Evolutionary conservation across 37 sponge, comb jelly and placozoan species (phyloP), one percentile per base, ranked within the genome.

Genomic region (Lycopodina hypogea): DNA sequence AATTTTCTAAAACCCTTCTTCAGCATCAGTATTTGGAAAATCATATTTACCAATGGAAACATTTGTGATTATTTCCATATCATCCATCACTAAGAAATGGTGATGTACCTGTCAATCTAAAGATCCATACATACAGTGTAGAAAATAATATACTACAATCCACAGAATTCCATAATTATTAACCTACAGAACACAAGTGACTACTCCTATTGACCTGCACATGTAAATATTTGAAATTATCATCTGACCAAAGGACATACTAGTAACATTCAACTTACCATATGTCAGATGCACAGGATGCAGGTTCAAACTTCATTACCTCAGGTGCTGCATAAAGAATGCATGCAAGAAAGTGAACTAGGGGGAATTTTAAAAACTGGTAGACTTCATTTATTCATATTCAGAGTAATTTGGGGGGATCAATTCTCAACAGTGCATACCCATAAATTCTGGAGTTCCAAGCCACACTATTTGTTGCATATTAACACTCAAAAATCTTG

Each of bases 361-460:
- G n/a, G 28, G 3, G 12, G 28, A 59, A 12, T 17, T 59, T 28
- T 6, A 59, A 53, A 53, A 17, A 17, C 55, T 53, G 17, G 12
- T 53, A 53, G 12, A 26, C 60, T 59, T 3, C 30, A 45, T 45
- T 45, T 32, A 0, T 2, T 19, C 17, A 53, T 26, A 59, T 8
- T 59, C 18, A 17, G 28, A 59, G 28, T 17, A 12, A 6, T 59
- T 28, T 6, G 28, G 3, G 12, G 28, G 12, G 28, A 28, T 59
- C 6, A 23, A 59, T 6, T 18, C 12, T 3, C 30, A 45, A 12
- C 9, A 19, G 0, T 2, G 29, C 67, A 42, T 71, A 95, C 96
- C 89, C 22, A 92, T 80, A 56, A 95, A 95, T 62, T 95, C 96
- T 23, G 96, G 96, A 23, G 96, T 95, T 12, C 96, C 96, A 22